phyloP scores from a whole-genome alignment of 2,888 invertebrate species.

The Dicyrtomina minuta region DNA sequence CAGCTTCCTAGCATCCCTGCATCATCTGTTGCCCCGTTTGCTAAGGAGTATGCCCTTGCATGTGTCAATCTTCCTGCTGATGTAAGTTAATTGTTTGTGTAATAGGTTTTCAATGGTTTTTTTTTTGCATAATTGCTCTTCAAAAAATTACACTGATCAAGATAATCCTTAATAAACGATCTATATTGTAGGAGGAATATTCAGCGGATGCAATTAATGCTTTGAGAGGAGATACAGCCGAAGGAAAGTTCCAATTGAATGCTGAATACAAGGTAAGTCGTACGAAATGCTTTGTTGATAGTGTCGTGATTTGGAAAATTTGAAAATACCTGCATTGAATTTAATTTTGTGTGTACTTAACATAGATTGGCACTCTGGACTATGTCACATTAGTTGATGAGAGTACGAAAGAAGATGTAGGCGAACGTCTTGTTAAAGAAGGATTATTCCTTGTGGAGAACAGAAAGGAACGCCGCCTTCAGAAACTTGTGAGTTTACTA shows the following conservation, averaged over 20 bases:
- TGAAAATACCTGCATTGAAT: conserved; percentile 40
- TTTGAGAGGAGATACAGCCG: conserved; percentile 67
- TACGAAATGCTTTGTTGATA: not conserved
- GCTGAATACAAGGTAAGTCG: conserved; percentile 70
- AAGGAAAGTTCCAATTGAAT: conserved; percentile 78
- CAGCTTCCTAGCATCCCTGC: conserved; percentile 74
- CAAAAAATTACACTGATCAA: no score
- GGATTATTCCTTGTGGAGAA: conserved; percentile 81
- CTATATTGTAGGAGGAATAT: conserved; percentile 69
- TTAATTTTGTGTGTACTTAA: conserved; percentile 21
- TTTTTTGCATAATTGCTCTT: no score
- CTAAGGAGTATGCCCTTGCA: conserved; percentile 83
- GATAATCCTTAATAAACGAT: no score
- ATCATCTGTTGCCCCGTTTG: conserved; percentile 71
- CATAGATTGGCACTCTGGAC: conserved; percentile 40
- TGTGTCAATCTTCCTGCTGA: conserved; percentile 82
- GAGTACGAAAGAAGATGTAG: conserved; percentile 66
- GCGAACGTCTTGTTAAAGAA: conserved; percentile 77
- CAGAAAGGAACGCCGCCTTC: conserved; percentile 77
- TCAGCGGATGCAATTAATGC: conserved; percentile 71
- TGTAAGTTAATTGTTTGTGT: conserved; percentile 60
- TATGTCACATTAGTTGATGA: conserved; percentile 53
- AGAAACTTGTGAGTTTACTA: conserved; percentile 66
- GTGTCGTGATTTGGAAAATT: not conserved
- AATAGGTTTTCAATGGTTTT: no score